These are phyloP conservation scores for Pycnonotus jocosus DNA, from an alignment of 2,113 vertebrate species.

Conservation along the genomic window DNA sequence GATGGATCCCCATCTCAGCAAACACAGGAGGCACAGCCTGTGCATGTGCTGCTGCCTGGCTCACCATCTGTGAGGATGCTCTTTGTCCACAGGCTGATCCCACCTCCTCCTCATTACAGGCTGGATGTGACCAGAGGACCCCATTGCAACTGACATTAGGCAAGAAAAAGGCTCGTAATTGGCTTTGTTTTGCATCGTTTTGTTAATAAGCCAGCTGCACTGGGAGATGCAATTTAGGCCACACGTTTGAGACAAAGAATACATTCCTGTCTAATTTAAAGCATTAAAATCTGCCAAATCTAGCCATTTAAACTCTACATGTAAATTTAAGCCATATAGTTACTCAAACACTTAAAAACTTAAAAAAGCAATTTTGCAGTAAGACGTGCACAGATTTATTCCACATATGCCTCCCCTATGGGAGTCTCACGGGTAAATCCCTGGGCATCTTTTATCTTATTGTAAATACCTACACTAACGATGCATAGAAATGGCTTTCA, in stretches of 20 bases:
- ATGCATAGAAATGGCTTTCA: slow-evolving; percentile 23
- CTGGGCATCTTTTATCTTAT: not conserved
- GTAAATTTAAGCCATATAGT: not conserved
- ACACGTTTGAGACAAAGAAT: not conserved
- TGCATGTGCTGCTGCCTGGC: not conserved
- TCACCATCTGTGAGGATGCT: not conserved
- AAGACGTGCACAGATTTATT: slow-evolving; percentile 34
- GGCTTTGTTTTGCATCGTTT: not conserved
- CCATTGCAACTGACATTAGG: not conserved
- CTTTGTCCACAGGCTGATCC: not conserved
- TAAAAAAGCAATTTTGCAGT: slow-evolving; percentile 25
- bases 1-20: not conserved
- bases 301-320: not conserved
- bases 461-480: not conserved
- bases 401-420: not conserved
- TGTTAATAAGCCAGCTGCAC: not conserved
- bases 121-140: not conserved
- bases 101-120: not conserved
- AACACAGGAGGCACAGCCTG: not conserved
- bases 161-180: not conserved
- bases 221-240: not conserved
- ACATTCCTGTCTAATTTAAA: slow-evolving; percentile 3
- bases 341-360: slow-evolving; percentile 13
- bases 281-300: not conserved
- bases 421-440: slow-evolving; percentile 9